These are phyloP conservation scores for Sciurus carolinensis DNA, from an alignment of 2,797 vertebrate genomes.

Conservation along the genomic window DNA sequence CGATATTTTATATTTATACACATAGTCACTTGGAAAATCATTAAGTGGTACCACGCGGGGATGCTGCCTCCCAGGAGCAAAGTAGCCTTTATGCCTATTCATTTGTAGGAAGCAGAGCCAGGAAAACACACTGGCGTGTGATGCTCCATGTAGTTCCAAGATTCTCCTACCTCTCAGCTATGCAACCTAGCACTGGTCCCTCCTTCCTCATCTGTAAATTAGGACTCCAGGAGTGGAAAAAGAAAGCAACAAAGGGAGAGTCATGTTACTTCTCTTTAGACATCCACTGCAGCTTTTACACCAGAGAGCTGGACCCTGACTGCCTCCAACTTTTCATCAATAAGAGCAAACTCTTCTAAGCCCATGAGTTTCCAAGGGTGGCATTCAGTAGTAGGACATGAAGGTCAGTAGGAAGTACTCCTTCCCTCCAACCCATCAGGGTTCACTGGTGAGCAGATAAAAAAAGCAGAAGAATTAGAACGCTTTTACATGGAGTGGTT, in stretches of 20 bases:
- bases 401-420: background rate
- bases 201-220: background rate
- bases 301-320: too few relatives aligned
- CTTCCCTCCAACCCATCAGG: background rate
- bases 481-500: background rate
- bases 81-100: background rate
- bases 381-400: background rate
- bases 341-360: background rate
- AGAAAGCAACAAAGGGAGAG: background rate
- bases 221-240: background rate
- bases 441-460: background rate
- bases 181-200: background rate
- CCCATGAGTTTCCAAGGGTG: background rate
- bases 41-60: constrained; percentile 40
- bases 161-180: background rate
- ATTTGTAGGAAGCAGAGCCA: background rate
- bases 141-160: background rate
- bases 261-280: background rate
- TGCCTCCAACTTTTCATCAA: background rate
- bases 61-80: background rate
- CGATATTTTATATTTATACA: background rate
- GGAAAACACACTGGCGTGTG: background rate
- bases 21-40: constrained; percentile 37
- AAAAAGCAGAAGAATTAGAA: background rate
- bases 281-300: background rate